Base-by-base conservation (phyloP, 2,888 invertebrate species). In the Dynastes grantii region DNA sequence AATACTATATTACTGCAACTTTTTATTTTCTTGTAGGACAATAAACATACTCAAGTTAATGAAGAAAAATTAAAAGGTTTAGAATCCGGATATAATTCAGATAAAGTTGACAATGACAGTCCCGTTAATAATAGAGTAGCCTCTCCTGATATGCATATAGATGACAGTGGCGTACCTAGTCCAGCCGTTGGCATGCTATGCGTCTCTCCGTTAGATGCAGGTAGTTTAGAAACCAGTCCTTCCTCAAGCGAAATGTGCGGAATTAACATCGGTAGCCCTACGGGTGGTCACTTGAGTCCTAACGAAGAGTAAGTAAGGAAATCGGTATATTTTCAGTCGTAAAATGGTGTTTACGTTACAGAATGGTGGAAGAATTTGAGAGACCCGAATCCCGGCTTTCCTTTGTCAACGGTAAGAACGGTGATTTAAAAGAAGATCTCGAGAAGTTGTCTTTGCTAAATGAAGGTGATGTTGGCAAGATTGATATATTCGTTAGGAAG, bases 31-130 rank as follows among this genome's bases (percentile, higher is more conserved):
- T 71, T 55, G 6, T 67, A 76, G 79, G 79, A 79, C 13, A 79
- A 55, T 22, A 61, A 51, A 68, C 40, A 75, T 61, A n/a, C 45
- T 22, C 73, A 78, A 55, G 29, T 67, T 8, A 58, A 37, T 22
- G 73, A 67, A 13, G 76, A 73, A 37, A 58, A 68, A 58, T 64
- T 53, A 9, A 88, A 88, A 82, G 88, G 87, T 83, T 90, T 91
- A 85, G 94, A 94, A 85, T 93, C 93, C 0, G 93, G 93, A 0
- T 94, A 94, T 85, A 93, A 93, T 87, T 94, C 92, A 0, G 89
- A 88, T 79, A 91, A 91, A 81, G 90, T 91, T 8, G 87, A 86
- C 65, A 86, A 87, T 76, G 85, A 87, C 79, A 88, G 88, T 80
- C 86, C 87, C 0, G 85, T 86, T 4, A 87, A 87, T 77, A 86